Conservation (phyloP, 2,888 invertebrate species). For the Schrankia costaestrigalis region DNA sequence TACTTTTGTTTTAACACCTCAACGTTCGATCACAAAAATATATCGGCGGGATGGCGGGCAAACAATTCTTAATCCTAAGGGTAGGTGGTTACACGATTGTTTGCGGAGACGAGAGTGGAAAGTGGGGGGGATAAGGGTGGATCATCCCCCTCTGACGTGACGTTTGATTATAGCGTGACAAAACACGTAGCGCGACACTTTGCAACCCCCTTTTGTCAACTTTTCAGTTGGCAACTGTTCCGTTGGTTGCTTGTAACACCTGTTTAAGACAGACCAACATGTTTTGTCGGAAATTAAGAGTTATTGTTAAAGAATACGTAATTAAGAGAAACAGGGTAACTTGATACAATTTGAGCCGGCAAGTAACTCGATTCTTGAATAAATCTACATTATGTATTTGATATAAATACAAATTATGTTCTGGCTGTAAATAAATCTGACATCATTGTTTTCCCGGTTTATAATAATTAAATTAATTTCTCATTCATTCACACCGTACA, state of each 20-base stretch:
- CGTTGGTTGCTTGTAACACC: conserved; percentile 13
- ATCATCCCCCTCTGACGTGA: conserved; percentile 37
- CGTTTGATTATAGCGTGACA: conserved; percentile 52
- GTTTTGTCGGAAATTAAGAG: conserved; percentile 12
- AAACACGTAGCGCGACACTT: conserved; percentile 52
- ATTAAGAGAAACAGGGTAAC: no score
- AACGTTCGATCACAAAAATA: conserved; percentile 13
- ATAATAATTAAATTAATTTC: no score
- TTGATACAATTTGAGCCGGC: no score
- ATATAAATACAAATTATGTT: no score
- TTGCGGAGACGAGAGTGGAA: conserved; percentile 32
- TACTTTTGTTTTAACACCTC: neutral
- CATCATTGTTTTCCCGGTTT: no score
- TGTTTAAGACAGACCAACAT: conserved; percentile 13
- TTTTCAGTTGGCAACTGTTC: conserved; percentile 36
- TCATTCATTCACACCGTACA: no score
- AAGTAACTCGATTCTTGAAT: no score
- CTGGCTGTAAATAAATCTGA: no score
- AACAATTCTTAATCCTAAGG: conserved; percentile 44
- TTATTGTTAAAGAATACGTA: conserved; percentile 9
- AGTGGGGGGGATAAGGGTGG: conserved; percentile 1
- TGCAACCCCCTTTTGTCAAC: conserved; percentile 31
- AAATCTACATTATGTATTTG: no score
- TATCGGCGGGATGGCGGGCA: conserved; percentile 26
- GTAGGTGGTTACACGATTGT: conserved; percentile 43